phyloP scores from a whole-genome alignment of 2,888 invertebrate genomes.

The Gymnoscelis rufifasciata region DNA sequence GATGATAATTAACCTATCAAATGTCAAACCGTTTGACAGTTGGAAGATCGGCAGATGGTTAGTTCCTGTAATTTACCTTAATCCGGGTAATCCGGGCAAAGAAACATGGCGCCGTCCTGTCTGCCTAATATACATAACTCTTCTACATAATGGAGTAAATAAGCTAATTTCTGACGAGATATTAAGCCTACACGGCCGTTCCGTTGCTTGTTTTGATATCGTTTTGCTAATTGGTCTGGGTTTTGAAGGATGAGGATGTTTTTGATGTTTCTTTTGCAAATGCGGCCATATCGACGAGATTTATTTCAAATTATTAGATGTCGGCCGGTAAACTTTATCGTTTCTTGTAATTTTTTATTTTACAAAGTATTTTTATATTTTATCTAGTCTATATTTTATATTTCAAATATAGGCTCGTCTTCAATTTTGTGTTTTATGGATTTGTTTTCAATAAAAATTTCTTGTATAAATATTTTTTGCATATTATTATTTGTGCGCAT shows the following conservation, averaged over 20 bases:
- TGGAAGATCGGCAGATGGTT: constrained; percentile 26
- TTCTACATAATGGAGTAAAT: constrained; percentile 53
- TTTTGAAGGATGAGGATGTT: not conserved
- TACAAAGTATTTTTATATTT: too few species aligned
- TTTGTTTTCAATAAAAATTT: too few species aligned
- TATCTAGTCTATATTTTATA: too few species aligned
- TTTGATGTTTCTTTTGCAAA: too few species aligned
- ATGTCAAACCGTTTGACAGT: constrained; percentile 33
- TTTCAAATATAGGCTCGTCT: too few species aligned
- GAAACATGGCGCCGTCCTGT: constrained; percentile 52
- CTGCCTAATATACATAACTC: constrained; percentile 52
- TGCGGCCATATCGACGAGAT: too few species aligned
- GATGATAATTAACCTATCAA: constrained; percentile 3
- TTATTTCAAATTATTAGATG: too few species aligned
- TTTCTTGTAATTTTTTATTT: too few species aligned
- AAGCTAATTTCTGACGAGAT: constrained; percentile 61
- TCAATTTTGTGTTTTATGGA: too few species aligned
- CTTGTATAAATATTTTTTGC: too few species aligned
- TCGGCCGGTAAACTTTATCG: too few species aligned
- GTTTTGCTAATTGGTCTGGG: constrained; percentile 11
- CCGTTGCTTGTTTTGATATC: constrained; percentile 30
- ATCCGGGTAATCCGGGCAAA: constrained; percentile 32
- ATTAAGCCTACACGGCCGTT: constrained; percentile 43
- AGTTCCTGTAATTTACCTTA: constrained; percentile 29
- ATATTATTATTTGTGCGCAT: too few species aligned